Base-by-base conservation (phyloP, 92 coral and sea anemone species). In the Nematostella vectensis region DNA sequence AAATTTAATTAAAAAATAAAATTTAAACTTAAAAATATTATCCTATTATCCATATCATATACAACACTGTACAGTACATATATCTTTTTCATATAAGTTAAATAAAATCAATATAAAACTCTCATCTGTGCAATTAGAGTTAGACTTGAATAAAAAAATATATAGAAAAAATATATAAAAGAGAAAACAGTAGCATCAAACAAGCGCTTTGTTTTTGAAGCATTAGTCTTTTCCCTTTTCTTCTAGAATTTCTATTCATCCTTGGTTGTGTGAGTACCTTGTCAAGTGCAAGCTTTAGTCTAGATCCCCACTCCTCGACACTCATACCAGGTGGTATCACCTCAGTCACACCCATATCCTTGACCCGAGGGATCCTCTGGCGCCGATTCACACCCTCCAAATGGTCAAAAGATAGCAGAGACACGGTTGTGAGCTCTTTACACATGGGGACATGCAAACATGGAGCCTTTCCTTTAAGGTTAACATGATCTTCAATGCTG, bases 401-500 rank as follows among this genome's bases (percentile, higher is more conserved):
- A 61, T 89, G 97, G 22, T 89, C 97, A 83, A 63, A 85, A 11
- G 86, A 82, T 3, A 57, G 58, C 56, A 89, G 68, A 24, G 84
- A 58, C 57, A 75, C 76, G 17, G 95, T 87, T 18, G 77, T 65
- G 20, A 65, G 57, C 2, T 64, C 67, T 8, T 48, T 62, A 31
- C 97, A 89, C 27, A 59, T 39, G 1, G 97, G 97, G n/a, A 66
- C 51, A 9, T 74, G 58, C 1, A 47, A 45, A n/a, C 59, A 54
- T 6, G 59, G 62, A 16, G 83, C 45, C 22, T 64, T 43, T 27
- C 70, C 54, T 15, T 22, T 66, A 16, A 89, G 58, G 57, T 81
- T 71, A 20, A 89, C 59, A 71, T 89, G 83, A 28, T 89, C 78
- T 3, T 68, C 71, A 51, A 81, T 55, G 31, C 97, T 89, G 60